Evolutionary conservation across 2,888 invertebrate species (phyloP), one percentile per base, ranked within the genome.

Genomic region (Heliconius ismenius): DNA sequence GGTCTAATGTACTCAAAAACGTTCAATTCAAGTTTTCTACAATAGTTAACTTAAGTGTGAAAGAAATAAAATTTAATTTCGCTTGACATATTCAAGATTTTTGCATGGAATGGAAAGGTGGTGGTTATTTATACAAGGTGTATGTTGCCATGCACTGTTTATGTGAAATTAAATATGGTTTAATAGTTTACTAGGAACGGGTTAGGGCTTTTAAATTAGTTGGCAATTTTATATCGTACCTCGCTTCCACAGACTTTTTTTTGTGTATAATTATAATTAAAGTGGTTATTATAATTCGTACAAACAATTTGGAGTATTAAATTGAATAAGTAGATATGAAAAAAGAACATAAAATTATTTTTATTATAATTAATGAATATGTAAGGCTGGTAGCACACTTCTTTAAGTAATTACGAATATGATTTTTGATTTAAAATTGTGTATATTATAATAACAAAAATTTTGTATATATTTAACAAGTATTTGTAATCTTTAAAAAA

Each of bases 91-190:
- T 62, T 78, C 75, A 76, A 79, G 80, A 83, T 86, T 86, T 88
- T 86, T 84, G 86, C 85, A 85, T 84, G 81, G 83, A 87, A 87
- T 84, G 84, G 87, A 90, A 89, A 86, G 82, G 83, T 84, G 84
- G 84, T 83, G 84, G 83, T 86, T 88, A 88, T 90, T 91, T 89
- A 90, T 90, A 89, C 86, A 83, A 85, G 87, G 89, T 88, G 90
- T 90, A 86, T 88, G 89, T 89, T 89, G 88, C 88, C 84, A 84
- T 90, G 89, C 89, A 88, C 86, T 88, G 88, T 91, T 92, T 91
- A 91, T 89, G 88, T 86, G 87, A 88, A 91, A 90, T 92, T 91
- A 91, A 91, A 91, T 91, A 89, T 90, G 88, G 89, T 90, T 91
- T 91, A 91, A 91, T 91, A 91, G 91, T 91, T 91, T 90, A 90